These are phyloP conservation scores for Macrocentrus cingulum DNA, from an alignment of 1,140 invertebrate species.

Conservation along the genomic window DNA sequence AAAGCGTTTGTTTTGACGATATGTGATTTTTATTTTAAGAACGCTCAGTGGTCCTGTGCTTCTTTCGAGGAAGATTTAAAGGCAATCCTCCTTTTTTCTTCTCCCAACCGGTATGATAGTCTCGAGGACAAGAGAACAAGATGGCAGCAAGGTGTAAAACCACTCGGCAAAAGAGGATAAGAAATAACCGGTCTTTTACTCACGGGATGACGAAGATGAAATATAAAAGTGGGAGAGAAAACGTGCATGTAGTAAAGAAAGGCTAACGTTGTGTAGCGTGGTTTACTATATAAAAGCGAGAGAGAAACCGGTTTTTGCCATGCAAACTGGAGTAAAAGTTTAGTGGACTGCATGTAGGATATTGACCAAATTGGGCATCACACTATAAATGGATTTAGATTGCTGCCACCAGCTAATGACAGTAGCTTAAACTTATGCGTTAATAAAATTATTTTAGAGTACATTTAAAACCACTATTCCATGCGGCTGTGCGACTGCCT, in stretches of 20 bases:
- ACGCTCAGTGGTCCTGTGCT: not conserved
- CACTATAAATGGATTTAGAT: conserved; percentile 7
- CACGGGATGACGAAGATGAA: conserved; percentile 1
- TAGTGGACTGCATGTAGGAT: conserved; percentile 32
- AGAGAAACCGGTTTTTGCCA: conserved; percentile 44
- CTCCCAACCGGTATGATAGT: conserved; percentile 3
- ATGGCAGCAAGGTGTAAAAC: not conserved
- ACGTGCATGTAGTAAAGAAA: conserved; percentile 34
- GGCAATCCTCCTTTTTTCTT: conserved; percentile 2
- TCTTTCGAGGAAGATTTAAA: not conserved
- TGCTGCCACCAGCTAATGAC: conserved; percentile 23
- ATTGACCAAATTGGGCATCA: conserved; percentile 32
- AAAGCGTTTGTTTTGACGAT: not conserved
- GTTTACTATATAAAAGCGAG: conserved; percentile 24
- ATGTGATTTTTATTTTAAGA: conserved; percentile 8
- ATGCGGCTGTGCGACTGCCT: too few relatives aligned
- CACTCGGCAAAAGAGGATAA: conserved; percentile 4
- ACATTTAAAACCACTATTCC: not conserved
- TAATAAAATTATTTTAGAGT: conserved; percentile 4
- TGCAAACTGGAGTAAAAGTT: conserved; percentile 52
- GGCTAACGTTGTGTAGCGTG: conserved; percentile 35
- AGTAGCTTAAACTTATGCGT: not conserved
- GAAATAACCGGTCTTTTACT: conserved; percentile 14
- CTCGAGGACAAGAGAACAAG: conserved; percentile 14
- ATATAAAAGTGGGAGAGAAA: conserved; percentile 11